phyloP scores from a whole-genome alignment of 2,797 vertebrate genomes.

The Avahi laniger region DNA sequence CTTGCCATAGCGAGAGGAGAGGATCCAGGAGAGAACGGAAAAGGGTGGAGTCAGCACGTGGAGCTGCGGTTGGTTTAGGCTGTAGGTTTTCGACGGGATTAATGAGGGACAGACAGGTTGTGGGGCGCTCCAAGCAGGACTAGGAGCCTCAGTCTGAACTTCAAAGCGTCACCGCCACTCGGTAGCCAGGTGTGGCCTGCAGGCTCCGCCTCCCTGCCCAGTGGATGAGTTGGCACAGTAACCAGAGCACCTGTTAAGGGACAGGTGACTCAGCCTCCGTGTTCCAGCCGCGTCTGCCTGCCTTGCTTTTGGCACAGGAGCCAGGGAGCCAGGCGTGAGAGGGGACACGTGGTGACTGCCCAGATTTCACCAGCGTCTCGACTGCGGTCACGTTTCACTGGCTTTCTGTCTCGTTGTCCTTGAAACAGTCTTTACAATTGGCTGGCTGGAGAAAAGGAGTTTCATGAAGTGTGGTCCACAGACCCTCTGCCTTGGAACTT shows the following conservation, averaged over 20 bases:
- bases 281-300: not conserved
- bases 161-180: not conserved
- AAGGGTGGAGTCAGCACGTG: not conserved
- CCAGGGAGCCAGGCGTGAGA: not conserved
- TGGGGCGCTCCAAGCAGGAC: too few species aligned
- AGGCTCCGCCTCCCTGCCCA: fast-evolving
- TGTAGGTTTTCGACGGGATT: not conserved
- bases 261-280: not conserved
- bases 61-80: not conserved
- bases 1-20: not conserved
- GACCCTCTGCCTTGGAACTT: not conserved
- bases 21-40: not conserved
- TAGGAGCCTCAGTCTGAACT: not conserved
- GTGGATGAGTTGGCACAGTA: not conserved
- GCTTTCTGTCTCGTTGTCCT: not conserved
- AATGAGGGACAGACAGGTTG: not conserved
- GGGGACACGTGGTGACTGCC: not conserved
- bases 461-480: not conserved
- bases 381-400: not conserved
- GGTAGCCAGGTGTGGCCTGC: not conserved
- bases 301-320: not conserved
- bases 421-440: not conserved
- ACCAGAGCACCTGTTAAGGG: not conserved
- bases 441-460: not conserved
- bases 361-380: not conserved